phyloP scores from a whole-genome alignment of 2,797 vertebrate species.

The Huso huso region DNA sequence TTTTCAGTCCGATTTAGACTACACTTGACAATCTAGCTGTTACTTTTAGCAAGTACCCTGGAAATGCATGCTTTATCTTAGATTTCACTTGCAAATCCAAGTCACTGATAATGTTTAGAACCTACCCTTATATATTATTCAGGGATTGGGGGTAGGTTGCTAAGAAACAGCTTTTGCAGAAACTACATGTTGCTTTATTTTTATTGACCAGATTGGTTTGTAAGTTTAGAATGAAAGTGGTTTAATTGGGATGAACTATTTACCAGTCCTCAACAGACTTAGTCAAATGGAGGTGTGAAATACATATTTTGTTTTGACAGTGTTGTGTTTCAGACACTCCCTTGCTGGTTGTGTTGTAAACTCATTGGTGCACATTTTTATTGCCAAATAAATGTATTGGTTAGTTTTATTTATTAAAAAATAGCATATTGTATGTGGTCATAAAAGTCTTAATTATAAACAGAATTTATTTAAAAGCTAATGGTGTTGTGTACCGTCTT shows the following conservation, averaged over 20 bases:
- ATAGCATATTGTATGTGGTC: constrained; percentile 19
- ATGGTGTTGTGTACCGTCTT: constrained; percentile 18
- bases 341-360: constrained; percentile 4
- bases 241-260: neutral
- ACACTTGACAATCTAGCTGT: no score
- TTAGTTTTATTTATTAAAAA: constrained; percentile 19
- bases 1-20: no score
- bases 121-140: neutral
- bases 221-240: neutral
- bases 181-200: neutral
- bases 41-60: no score
- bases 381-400: constrained; percentile 19
- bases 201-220: neutral
- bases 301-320: neutral
- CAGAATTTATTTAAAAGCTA: constrained; percentile 15
- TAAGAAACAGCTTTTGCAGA: constrained; percentile 7
- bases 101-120: neutral
- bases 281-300: no score
- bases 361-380: constrained; percentile 11
- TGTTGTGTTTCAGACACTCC: neutral
- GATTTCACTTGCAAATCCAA: neutral
- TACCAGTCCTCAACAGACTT: neutral
- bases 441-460: constrained; percentile 21
- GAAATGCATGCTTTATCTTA: neutral
- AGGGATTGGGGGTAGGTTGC: neutral